A percentile compares a stretch with the other conserved stretches of the same genome.
phyloP scores from a whole-genome alignment of 2,888 invertebrate species.

The Kuschelorhynchus macadamiae region DNA sequence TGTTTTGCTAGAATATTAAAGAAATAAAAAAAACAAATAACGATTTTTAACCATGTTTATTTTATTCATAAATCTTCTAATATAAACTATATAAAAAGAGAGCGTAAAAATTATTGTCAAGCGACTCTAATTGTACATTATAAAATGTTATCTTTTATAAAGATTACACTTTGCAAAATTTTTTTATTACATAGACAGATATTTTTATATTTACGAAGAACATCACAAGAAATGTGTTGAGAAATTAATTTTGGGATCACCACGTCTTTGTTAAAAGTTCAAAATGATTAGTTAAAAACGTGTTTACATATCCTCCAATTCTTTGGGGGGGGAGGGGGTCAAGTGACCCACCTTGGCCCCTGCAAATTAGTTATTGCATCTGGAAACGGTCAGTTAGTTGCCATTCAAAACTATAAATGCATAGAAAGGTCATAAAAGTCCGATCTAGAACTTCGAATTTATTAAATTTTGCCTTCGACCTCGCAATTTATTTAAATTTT shows the following conservation, averaged over 20 bases:
- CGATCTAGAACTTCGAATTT: too few relatives aligned
- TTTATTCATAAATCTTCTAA: constrained; percentile 36
- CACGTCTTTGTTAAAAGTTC: too few relatives aligned
- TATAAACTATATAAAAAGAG: constrained; percentile 48
- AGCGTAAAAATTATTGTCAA: constrained; percentile 48
- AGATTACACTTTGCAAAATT: constrained; percentile 3
- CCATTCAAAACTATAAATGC: too few relatives aligned
- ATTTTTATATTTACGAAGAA: constrained; percentile 19
- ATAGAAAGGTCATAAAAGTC: too few relatives aligned
- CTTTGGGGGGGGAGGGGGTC: too few relatives aligned
- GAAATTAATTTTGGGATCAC: not conserved
- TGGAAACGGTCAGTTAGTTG: too few relatives aligned
- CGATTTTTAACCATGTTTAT: constrained; percentile 23
- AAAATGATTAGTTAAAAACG: too few relatives aligned
- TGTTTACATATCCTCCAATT: too few relatives aligned
- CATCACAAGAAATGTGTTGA: constrained; percentile 17
- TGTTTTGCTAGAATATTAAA: not conserved
- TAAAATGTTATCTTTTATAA: constrained; percentile 3
- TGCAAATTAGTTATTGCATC: too few relatives aligned
- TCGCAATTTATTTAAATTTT: too few relatives aligned
- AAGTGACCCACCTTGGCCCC: too few relatives aligned
- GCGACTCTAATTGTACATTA: constrained; percentile 30
- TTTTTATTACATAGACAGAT: not conserved
- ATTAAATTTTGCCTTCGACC: too few relatives aligned
- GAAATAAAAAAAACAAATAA: constrained; percentile 8